Evolutionary conservation across 37 sponge, comb jelly and placozoan species (phyloP).

Genomic region (Cladorhizidae sp.): DNA sequence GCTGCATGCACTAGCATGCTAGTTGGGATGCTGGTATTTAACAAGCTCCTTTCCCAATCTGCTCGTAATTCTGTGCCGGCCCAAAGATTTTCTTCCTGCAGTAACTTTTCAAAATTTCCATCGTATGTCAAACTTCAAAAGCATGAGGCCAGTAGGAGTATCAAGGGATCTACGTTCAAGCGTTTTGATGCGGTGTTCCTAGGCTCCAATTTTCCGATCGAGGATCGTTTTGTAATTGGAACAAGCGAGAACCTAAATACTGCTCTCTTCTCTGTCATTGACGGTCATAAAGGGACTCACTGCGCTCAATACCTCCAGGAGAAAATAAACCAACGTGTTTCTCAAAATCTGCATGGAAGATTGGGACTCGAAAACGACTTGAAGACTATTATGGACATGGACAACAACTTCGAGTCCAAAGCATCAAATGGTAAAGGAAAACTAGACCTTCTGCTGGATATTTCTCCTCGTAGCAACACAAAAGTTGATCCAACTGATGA

Average conservation of each 20-base stretch:
- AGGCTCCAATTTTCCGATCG: constrained; percentile 78
- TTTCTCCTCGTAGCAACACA: not conserved
- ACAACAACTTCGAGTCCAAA: not conserved
- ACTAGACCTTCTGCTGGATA: not conserved
- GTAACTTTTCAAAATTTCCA: not conserved
- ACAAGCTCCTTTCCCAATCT: constrained; percentile 16
- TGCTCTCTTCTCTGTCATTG: constrained; percentile 72
- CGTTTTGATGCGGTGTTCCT: constrained; percentile 65
- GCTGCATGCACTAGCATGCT: constrained; percentile 51
- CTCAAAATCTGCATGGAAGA: not conserved
- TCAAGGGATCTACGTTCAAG: constrained; percentile 36
- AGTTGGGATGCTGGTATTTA: constrained; percentile 21
- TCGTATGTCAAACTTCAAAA: constrained; percentile 38
- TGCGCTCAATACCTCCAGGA: constrained; percentile 70
- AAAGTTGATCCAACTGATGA: not conserved
- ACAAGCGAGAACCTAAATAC: constrained; percentile 5
- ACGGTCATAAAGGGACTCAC: constrained; percentile 78
- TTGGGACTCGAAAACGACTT: not conserved
- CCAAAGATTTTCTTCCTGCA: not conserved
- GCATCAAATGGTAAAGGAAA: not conserved
- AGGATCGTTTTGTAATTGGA: constrained; percentile 76
- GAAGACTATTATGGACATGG: constrained; percentile 17
- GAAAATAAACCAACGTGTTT: constrained; percentile 43
- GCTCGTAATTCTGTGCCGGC: not conserved
- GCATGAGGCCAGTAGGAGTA: constrained; percentile 34